Conservation (phyloP, 1,140 invertebrate species). For the Aradophagus sp. region DNA sequence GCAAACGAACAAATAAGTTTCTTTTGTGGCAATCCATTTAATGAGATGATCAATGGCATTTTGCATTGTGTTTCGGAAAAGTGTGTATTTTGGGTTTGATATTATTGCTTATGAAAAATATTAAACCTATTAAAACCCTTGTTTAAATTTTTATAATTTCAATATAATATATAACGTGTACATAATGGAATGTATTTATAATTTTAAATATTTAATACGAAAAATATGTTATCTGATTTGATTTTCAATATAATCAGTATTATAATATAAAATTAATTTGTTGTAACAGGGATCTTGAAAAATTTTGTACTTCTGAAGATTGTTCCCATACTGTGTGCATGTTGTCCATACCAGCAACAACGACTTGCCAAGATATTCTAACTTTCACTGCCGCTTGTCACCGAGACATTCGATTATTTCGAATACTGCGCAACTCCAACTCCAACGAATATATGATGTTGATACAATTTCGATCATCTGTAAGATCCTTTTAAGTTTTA, state of each 20-base stretch:
- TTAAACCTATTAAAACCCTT: too few relatives aligned
- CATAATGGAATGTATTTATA: too few relatives aligned
- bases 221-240: too few relatives aligned
- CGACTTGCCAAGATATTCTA: constrained; percentile 94
- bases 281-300: constrained; percentile 75
- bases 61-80: constrained; percentile 97
- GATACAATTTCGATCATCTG: constrained; percentile 85
- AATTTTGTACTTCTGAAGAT: constrained; percentile 79
- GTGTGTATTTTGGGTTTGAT: constrained; percentile 72
- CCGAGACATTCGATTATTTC: constrained; percentile 90
- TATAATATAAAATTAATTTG: too few relatives aligned
- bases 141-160: too few relatives aligned
- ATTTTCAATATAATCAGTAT: too few relatives aligned
- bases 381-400: constrained; percentile 96
- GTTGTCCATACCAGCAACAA: constrained; percentile 91
- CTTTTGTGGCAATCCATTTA: constrained; percentile 96
- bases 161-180: too few relatives aligned
- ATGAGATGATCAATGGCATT: constrained; percentile 97
- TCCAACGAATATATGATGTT: constrained; percentile 98
- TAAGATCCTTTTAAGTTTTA: constrained; percentile 61
- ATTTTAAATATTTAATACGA: too few relatives aligned
- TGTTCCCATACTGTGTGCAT: constrained; percentile 93
- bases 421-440: constrained; percentile 88
- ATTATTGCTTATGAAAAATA: too few relatives aligned
- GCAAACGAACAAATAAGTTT: constrained; percentile 83